Evolutionary conservation across 2,888 invertebrate species (phyloP).

Genomic region (Eugnorisma glareosa): DNA sequence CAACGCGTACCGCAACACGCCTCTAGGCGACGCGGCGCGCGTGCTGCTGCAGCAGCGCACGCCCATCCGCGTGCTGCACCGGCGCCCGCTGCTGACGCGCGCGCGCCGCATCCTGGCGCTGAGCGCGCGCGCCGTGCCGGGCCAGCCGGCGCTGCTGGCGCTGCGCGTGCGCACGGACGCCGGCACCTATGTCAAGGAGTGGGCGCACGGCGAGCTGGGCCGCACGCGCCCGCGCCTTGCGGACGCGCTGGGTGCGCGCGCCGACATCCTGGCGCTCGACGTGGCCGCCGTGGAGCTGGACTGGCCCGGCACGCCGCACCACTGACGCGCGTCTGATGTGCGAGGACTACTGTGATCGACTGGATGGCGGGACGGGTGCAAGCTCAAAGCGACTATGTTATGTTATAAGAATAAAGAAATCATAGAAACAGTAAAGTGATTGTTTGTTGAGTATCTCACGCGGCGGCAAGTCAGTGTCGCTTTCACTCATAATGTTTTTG

Average conservation of each 20-base stretch:
- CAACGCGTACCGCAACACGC: constrained; percentile 79
- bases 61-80: constrained; percentile 97
- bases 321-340: neutral
- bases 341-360: neutral
- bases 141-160: constrained; percentile 90
- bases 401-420: constrained; percentile 14
- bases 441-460: neutral
- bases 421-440: neutral
- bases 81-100: constrained; percentile 94
- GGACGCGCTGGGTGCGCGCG: constrained; percentile 92
- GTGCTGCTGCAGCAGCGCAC: constrained; percentile 95
- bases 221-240: constrained; percentile 95
- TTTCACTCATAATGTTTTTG: too few relatives aligned
- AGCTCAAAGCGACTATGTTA: neutral
- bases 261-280: constrained; percentile 98
- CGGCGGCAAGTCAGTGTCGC: neutral
- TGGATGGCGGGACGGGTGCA: neutral
- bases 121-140: constrained; percentile 89
- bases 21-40: constrained; percentile 73
- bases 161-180: constrained; percentile 95
- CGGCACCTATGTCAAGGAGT: constrained; percentile 99
- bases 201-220: constrained; percentile 98
- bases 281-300: constrained; percentile 94
- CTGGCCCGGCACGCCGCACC: constrained; percentile 92
- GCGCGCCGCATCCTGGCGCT: constrained; percentile 91